phyloP scores from a whole-genome alignment of 1,140 invertebrate genomes.

The Drosophila punjabiensis region DNA sequence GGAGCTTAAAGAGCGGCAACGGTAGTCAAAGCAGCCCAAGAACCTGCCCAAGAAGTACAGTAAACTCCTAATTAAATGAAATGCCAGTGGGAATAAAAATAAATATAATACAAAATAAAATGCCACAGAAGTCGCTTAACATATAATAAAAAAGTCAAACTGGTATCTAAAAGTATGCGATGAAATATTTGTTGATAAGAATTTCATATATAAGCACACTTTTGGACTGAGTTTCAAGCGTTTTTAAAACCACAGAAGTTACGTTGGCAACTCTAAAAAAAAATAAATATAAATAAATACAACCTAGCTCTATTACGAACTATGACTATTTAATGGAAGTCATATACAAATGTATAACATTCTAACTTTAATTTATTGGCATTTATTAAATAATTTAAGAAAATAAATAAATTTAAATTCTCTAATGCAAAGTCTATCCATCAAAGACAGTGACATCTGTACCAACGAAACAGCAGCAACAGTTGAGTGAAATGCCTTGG shows the following conservation, averaged over 20 bases:
- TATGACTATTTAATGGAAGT: too few relatives aligned
- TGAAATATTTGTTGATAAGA: not conserved
- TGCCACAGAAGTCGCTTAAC: not conserved
- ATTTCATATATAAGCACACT: not conserved
- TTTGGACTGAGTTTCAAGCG: too few relatives aligned
- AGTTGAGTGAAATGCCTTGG: slow-evolving; percentile 77
- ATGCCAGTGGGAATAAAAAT: too few relatives aligned
- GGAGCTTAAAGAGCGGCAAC: not conserved
- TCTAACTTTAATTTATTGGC: too few relatives aligned
- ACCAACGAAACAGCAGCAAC: slow-evolving; percentile 47
- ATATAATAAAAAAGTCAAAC: too few relatives aligned
- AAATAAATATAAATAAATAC: not conserved
- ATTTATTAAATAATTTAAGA: too few relatives aligned
- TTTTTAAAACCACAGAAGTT: not conserved
- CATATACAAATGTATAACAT: too few relatives aligned
- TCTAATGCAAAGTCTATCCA: too few relatives aligned
- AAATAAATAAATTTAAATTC: not conserved
- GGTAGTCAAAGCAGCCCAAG: slow-evolving; percentile 14
- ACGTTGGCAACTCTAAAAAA: not conserved
- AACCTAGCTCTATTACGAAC: too few relatives aligned
- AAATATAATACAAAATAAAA: not conserved
- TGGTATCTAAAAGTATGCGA: not conserved
- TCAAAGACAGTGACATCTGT: not conserved
- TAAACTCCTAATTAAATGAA: not conserved
- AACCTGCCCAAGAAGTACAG: slow-evolving; percentile 14